Conservation (phyloP, 2,113 vertebrate species). For the Falco punctatus region DNA sequence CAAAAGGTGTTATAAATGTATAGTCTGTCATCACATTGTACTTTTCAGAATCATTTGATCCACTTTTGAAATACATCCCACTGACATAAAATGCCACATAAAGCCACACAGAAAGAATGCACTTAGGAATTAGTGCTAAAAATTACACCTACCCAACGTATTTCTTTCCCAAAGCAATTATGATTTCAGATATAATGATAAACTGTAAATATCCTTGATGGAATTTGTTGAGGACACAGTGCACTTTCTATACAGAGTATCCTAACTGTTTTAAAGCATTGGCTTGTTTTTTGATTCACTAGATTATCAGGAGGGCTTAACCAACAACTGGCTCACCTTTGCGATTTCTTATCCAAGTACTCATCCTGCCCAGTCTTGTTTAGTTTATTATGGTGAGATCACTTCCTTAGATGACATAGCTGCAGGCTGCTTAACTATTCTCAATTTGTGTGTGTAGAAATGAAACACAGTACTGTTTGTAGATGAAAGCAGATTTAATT, state of each 20-base stretch:
- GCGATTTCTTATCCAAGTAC: not conserved
- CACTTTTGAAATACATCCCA: not conserved
- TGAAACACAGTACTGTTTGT: not conserved
- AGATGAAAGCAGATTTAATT: not conserved
- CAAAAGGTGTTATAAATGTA: not conserved
- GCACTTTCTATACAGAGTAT: not conserved
- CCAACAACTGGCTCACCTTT: not conserved
- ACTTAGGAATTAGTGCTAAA: not conserved
- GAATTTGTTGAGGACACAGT: not conserved
- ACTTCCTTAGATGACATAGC: not conserved
- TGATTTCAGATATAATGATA: not conserved
- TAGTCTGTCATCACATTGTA: not conserved
- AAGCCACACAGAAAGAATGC: not conserved
- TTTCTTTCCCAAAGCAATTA: not conserved
- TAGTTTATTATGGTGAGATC: not conserved
- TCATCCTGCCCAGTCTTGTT: not conserved
- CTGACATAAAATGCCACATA: not conserved
- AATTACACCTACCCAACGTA: not conserved
- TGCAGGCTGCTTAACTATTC: not conserved
- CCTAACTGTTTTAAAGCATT: not conserved
- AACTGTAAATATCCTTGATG: not conserved
- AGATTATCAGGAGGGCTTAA: not conserved
- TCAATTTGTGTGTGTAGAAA: not conserved
- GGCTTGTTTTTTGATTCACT: not conserved
- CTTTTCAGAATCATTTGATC: not conserved